These are phyloP conservation scores for Oophaga sylvatica DNA, from an alignment of 2,797 vertebrate species.

Conservation along the genomic window DNA sequence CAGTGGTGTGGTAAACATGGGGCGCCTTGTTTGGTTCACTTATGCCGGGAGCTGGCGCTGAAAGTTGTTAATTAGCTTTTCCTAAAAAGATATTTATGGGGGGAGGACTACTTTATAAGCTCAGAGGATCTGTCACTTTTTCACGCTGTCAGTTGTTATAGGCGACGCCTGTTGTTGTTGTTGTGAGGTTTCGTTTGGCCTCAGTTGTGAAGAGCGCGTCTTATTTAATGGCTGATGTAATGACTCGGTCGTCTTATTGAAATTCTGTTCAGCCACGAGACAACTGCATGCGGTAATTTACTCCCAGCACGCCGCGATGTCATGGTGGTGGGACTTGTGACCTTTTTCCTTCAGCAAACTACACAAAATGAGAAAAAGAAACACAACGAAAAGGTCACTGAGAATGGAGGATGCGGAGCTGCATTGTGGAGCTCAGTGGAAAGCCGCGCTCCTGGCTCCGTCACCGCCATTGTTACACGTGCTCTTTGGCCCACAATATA, in stretches of 20 bases:
- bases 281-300: conserved; percentile 37
- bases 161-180: neutral
- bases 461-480: neutral
- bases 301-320: neutral
- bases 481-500: neutral
- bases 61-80: too few relatives aligned
- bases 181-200: neutral
- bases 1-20: too few relatives aligned
- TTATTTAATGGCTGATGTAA: neutral
- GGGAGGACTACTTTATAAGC: too few relatives aligned
- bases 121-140: too few relatives aligned
- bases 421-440: neutral
- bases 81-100: too few relatives aligned
- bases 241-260: conserved; percentile 39
- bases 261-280: conserved; percentile 36
- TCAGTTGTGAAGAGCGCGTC: neutral
- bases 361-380: neutral
- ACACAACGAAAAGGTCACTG: neutral
- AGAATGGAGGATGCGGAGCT: neutral
- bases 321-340: neutral
- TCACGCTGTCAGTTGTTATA: neutral
- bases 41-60: too few relatives aligned
- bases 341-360: conserved; percentile 29
- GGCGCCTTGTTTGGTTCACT: too few relatives aligned
- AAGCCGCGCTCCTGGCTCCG: neutral